These are phyloP conservation scores for Sibirionetta formosa DNA, from an alignment of 2,797 vertebrate species.

Conservation along the genomic window DNA sequence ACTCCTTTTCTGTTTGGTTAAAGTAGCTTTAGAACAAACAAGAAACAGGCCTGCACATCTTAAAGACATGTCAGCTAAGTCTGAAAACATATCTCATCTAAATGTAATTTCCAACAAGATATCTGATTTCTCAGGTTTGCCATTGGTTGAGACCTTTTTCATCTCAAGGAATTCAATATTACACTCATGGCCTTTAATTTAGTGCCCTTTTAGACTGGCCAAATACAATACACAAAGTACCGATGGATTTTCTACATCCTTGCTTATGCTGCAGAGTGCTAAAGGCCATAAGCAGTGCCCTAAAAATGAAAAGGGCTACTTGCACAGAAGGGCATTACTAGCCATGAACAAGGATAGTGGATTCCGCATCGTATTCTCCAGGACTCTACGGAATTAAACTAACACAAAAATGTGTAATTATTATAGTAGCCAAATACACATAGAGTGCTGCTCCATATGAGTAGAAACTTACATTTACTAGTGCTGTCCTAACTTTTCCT, in stretches of 20 bases:
- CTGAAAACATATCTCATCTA: background rate
- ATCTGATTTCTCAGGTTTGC: background rate
- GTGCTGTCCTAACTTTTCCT: background rate
- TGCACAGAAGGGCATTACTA: background rate
- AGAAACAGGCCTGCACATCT: constrained; percentile 33
- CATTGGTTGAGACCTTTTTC: background rate
- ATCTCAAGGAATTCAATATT: background rate
- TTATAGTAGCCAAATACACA: background rate
- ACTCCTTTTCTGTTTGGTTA: constrained; percentile 7
- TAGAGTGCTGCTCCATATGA: background rate
- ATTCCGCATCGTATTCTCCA: background rate
- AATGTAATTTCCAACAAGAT: background rate
- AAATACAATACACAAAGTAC: background rate
- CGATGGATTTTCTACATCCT: background rate
- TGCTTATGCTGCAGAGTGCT: background rate
- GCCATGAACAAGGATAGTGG: background rate
- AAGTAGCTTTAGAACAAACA: constrained; percentile 30
- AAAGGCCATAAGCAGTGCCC: background rate
- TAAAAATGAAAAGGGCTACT: background rate
- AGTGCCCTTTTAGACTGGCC: background rate
- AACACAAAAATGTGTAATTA: constrained; percentile 17
- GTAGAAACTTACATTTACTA: background rate
- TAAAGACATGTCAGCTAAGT: constrained; percentile 4
- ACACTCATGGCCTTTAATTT: accelerated
- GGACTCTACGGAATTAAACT: background rate